Evolutionary conservation across 2,113 vertebrate genomes (phyloP), one percentile per base, ranked within the genome.

Genomic region (Ploceus nigricollis): DNA sequence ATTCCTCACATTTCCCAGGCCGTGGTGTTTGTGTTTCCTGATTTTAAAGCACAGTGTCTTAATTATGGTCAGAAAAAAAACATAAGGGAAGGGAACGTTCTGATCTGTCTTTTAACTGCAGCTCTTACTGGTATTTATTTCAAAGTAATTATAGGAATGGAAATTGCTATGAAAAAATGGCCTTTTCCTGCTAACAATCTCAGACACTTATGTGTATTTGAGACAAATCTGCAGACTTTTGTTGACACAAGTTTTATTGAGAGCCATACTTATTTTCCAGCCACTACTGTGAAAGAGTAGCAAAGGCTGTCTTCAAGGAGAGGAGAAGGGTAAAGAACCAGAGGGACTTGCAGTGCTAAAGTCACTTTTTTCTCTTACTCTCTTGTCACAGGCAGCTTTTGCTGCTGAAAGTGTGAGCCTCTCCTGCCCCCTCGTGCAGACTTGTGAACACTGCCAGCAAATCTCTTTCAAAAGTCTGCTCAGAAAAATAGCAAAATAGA

Each of bases 371-470:
- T 11, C 5, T 25, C 23, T 35, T 28, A 30, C 14, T 63, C 44
- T 48, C 39, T n/a, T 44, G 23, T 22, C 51, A 5, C 15, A 50
- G 48, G 48, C 58, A 80, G 85, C 56, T 27, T 85, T 90, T 93
- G 70, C 90, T 95, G 91, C 85, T 42, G 51, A 87, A 98, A 98
- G 78, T 58, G 82, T 97, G 96, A 96, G 94, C 94, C 89, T 98
- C 94, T 97, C 93, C 97, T 98, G 98, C 98, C 97, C 98, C 97
- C 98, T 98, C 56, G 98, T 98, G 98, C 95, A 93, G 89, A 77
- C 76, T 3, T 54, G 70, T 31, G 94, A 94, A 94, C 92, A 97
- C 92, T 98, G 97, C 85, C 90, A 79, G 84, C 61, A 63, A 17
- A 40, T 94, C 44, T 33, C 64, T 66, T 68, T 18, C 45, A 50